These are phyloP conservation scores for Trichoplusia ni DNA, from an alignment of 1,140 invertebrate species.

Conservation along the genomic window DNA sequence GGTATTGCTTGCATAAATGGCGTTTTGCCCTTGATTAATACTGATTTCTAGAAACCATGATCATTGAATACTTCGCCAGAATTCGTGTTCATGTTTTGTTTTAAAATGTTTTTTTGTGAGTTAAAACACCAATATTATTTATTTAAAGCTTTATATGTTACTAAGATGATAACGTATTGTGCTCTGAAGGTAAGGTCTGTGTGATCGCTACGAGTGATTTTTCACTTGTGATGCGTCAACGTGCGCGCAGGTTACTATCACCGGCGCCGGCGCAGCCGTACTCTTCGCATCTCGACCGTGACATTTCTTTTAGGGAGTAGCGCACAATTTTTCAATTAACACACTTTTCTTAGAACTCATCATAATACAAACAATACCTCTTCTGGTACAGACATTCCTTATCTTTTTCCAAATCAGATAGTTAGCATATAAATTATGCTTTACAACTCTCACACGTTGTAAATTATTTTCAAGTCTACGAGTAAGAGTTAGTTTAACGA, in stretches of 20 bases:
- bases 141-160: conserved; percentile 5
- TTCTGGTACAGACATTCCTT: not conserved
- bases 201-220: conserved; percentile 40
- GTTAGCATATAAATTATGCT: not conserved
- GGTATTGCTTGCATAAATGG: conserved; percentile 59
- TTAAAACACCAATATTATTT: not conserved
- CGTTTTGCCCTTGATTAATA: conserved; percentile 54
- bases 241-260: conserved; percentile 32
- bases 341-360: conserved; percentile 30
- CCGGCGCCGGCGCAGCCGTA: conserved; percentile 37
- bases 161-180: conserved; percentile 14
- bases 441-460: not conserved
- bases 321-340: conserved; percentile 49
- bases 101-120: too few relatives aligned
- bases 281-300: conserved; percentile 68
- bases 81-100: not conserved
- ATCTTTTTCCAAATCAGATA: conserved; percentile 3
- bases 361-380: conserved; percentile 21
- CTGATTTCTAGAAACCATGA: conserved; percentile 25
- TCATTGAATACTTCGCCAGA: conserved; percentile 4
- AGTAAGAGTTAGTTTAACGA: not conserved
- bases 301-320: conserved; percentile 65
- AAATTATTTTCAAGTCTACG: conserved; percentile 10
- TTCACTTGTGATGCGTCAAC: conserved; percentile 39
- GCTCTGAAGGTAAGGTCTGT: conserved; percentile 4